Evolutionary conservation across 2,113 vertebrate genomes (phyloP), one percentile per base, ranked within the genome.

Genomic region (Ptilorrhoa leucosticta): DNA sequence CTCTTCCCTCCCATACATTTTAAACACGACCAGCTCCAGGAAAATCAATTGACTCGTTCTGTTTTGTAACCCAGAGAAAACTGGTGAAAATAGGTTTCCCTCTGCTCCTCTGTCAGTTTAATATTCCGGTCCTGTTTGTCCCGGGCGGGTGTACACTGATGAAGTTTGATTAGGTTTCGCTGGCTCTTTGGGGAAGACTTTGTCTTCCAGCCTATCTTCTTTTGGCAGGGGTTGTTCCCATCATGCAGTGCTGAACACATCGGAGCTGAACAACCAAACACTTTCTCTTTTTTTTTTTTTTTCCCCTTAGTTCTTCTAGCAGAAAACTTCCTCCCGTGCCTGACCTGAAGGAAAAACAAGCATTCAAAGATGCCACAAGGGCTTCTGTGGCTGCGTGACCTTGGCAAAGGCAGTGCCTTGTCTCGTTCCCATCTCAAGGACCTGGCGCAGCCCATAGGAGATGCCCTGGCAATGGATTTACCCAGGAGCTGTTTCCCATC

Each of bases 161-260:
- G 53, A 76, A 68, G 84, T 68, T 73, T 82, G 94, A 86, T 89
- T 60, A 91, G 77, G 70, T 72, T 90, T 95, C 91, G 27, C n/a
- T 53, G 61, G 10, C 57, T 82, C 72, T 93, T 89, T 71, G 60
- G 89, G 94, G 91, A 93, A 61, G 81, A 79, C 75, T 79, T 53
- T 87, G 69, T 92, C 87, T 94, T 87, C 65, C 21, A 78, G 40
- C 63, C n/a, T 53, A 15, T 87, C 78, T 84, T 76, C 63, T 73
- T 42, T 35, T 60, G 81, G 89, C 94, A 84, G 73, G 83, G 87
- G 80, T 68, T 79, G 81, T 35, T 78, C 40, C 72, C 83, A 51
- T 54, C 48, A 10, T n/a, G 37, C 87, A 57, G 48, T 2, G 39
- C 68, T 57, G 61, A 84, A 63, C 66, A 80, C 45, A 78, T 11